Base-by-base conservation (phyloP, 2,888 invertebrate species). In the Eulithis testata region DNA sequence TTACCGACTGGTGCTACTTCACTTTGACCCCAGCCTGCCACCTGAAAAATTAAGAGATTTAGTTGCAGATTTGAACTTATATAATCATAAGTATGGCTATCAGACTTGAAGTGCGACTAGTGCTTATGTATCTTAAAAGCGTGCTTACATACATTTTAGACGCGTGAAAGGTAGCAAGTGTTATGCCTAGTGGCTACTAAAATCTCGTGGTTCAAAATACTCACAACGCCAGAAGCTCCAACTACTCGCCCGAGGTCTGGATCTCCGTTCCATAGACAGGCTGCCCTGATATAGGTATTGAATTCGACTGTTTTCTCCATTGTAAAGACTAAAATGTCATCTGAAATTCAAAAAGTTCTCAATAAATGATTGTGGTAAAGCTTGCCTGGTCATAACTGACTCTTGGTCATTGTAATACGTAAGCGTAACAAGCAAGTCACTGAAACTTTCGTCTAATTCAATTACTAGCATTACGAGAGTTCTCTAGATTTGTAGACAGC, bases 1-100 rank as follows among this genome's bases (percentile, higher is more conserved):
- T 87, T 85, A 14, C 90, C 88, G 3, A 84, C 85, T 0, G 85
- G 80, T 0, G 93, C 93, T 0, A 80, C 70, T 70, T 94, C 94
- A 59, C 92, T 94, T 11, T 86, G 87, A 6, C 95, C 95, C 95
- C 95, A 95, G 9, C 95, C 95, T 0, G 94, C 94, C 6, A 95
- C 94, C 83, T 93, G 66, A 4, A 61, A 66, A 12, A 12, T 21
- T 21, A 69, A 43, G 14, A 36, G 2, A 31, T 31, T 31, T 31
- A 21, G 1, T 21, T 21, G 21, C 21, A 21, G 21, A 21, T 1
- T 21, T 21, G 1, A 2, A 21, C 21, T 21, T 21, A 21, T 21
- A 21, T 21, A 21, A 21, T 21, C 21, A 2, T 21, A 21, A 21
- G 21, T 21, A 21, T 21, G 21, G 21, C 21, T 21, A 21, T 21